Evolutionary conservation across 2,888 invertebrate genomes (phyloP).

Genomic region (Yponomeuta malinellus): DNA sequence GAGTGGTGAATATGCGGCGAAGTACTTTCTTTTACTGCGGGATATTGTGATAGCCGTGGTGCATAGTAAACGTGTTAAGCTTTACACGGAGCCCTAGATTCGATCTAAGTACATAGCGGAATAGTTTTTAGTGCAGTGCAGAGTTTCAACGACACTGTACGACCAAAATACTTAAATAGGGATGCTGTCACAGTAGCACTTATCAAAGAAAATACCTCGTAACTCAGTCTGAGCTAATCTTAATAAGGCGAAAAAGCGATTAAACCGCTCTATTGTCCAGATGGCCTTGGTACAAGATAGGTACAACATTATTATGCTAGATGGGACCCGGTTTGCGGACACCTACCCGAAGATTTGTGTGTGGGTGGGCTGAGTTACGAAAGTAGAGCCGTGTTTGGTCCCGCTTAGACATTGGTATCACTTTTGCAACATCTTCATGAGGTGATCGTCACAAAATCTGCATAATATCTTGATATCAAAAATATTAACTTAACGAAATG

Average conservation of each 20-base stretch:
- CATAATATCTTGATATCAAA: neutral
- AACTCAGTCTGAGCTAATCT: constrained; percentile 18
- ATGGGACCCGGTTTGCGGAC: neutral
- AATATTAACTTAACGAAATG: neutral
- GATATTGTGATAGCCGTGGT: constrained; percentile 42
- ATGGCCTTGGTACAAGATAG: constrained; percentile 40
- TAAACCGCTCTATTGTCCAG: constrained; percentile 47
- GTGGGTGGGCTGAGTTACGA: constrained; percentile 13
- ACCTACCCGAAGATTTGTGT: constrained; percentile 2
- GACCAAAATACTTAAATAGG: neutral
- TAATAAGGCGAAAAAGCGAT: constrained; percentile 54
- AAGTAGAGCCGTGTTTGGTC: constrained; percentile 9
- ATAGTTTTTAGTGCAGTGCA: too few relatives aligned
- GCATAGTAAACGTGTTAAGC: constrained; percentile 61
- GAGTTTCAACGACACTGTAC: neutral
- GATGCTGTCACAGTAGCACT: neutral
- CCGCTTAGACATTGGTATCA: constrained; percentile 1
- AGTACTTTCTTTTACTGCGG: constrained; percentile 70
- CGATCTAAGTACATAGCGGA: neutral
- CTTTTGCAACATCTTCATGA: constrained; percentile 7
- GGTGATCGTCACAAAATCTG: neutral
- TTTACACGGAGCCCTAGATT: constrained; percentile 20
- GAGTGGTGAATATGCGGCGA: constrained; percentile 52
- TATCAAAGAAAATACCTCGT: neutral
- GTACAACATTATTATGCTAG: constrained; percentile 49